phyloP scores from a whole-genome alignment of 2,888 invertebrate species.

The Nezara viridula region DNA sequence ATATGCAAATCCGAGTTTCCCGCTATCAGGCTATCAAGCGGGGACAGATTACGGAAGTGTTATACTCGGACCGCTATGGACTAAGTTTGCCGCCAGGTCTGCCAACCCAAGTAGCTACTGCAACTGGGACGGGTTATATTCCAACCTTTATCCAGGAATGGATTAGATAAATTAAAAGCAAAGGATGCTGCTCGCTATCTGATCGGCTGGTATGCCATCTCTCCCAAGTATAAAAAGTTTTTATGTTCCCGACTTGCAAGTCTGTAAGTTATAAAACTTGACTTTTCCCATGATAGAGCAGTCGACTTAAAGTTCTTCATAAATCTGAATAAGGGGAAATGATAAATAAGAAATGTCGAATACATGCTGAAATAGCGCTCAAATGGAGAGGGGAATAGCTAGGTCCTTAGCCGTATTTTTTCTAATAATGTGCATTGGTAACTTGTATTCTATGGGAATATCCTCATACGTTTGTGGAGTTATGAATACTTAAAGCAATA shows the following conservation, averaged over 20 bases:
- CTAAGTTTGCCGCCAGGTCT: constrained; percentile 17
- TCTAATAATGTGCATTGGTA: background rate
- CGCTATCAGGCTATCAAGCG: background rate
- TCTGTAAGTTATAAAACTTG: background rate
- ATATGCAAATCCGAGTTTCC: constrained; percentile 25
- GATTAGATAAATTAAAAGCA: constrained; percentile 39
- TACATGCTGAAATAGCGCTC: background rate
- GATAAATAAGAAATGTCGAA: background rate
- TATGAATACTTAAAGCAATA: too few relatives aligned
- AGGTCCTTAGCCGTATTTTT: background rate
- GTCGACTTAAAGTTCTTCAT: constrained; percentile 3
- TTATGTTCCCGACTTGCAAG: background rate
- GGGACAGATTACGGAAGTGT: constrained; percentile 27
- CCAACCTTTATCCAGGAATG: constrained; percentile 32
- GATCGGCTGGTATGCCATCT: constrained; percentile 12
- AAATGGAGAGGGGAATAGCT: background rate
- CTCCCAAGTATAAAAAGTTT: background rate
- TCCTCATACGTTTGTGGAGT: background rate
- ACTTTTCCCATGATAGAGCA: background rate
- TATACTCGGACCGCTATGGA: background rate
- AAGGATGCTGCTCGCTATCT: constrained; percentile 12
- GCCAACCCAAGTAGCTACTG: background rate
- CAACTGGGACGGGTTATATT: constrained; percentile 25
- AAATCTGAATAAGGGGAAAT: background rate
- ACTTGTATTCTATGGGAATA: background rate